phyloP scores from a whole-genome alignment of 64 coral and sea anemone genomes.

The Pocillopora damicornis region DNA sequence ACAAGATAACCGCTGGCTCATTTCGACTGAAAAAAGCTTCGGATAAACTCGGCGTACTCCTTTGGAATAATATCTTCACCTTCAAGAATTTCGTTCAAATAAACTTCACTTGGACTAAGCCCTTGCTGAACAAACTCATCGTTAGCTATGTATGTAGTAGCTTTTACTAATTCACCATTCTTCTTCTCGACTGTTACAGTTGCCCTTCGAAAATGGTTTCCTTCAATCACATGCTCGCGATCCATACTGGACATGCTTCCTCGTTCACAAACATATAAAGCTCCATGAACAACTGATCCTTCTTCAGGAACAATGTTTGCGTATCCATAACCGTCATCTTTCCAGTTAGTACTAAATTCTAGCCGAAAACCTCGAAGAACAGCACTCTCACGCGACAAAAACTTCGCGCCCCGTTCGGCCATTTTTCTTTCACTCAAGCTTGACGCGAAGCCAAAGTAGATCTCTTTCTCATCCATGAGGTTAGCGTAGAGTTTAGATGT shows the following conservation, averaged over 20 bases:
- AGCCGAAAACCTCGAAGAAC: constrained; percentile 34
- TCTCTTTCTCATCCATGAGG: constrained; percentile 32
- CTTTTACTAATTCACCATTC: constrained; percentile 49
- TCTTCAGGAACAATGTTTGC: constrained; percentile 42
- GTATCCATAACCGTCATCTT: constrained; percentile 37
- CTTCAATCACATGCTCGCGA: constrained; percentile 4
- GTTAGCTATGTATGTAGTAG: constrained; percentile 37
- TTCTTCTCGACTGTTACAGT: constrained; percentile 27
- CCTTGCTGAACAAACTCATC: constrained; percentile 29
- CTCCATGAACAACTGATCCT: constrained; percentile 42
- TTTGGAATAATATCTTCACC: constrained; percentile 52
- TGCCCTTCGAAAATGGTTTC: constrained; percentile 28
- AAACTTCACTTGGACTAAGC: constrained; percentile 43
- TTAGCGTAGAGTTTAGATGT: background rate
- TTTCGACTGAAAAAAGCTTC: constrained; percentile 10
- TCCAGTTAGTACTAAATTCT: constrained; percentile 29
- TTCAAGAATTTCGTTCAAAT: constrained; percentile 56
- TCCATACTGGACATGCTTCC: constrained; percentile 1
- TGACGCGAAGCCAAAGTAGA: constrained; percentile 53
- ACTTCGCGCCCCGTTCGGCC: constrained; percentile 45
- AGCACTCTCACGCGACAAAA: constrained; percentile 29
- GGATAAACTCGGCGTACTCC: constrained; percentile 34
- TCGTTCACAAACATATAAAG: constrained; percentile 23
- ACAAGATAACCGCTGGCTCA: background rate
- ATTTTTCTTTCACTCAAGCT: constrained; percentile 61